Conservation (phyloP, 1,140 invertebrate genomes). For the Hycleus cichorii region DNA sequence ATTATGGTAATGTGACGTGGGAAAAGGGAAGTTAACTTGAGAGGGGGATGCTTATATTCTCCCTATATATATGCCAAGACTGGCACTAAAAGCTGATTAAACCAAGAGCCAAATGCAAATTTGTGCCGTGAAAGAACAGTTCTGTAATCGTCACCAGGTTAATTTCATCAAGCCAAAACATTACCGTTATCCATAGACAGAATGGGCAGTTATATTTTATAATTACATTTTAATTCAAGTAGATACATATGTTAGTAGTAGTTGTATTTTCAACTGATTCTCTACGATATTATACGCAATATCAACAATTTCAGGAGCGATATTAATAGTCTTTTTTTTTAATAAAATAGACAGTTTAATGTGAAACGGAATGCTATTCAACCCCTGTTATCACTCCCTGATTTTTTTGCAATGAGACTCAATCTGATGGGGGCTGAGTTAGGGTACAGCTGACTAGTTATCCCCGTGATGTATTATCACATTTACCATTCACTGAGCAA, state of each 20-base stretch:
- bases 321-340: no score
- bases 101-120: constrained; percentile 21
- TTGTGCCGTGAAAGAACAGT: constrained; percentile 22
- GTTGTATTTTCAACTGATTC: no score
- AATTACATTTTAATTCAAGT: constrained; percentile 25
- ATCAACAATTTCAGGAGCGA: no score
- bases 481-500: constrained; percentile 28
- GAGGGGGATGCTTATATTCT: background rate
- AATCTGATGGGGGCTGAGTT: background rate
- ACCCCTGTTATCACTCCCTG: background rate
- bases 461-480: constrained; percentile 25
- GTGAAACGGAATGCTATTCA: no score
- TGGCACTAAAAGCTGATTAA: constrained; percentile 25
- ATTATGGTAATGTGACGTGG: constrained; percentile 24
- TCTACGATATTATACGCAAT: no score
- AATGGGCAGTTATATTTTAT: constrained; percentile 15
- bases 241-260: constrained; percentile 2
- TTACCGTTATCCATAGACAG: no score
- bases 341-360: no score
- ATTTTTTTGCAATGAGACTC: background rate
- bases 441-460: constrained; percentile 19
- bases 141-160: constrained; percentile 24
- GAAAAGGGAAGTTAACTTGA: constrained; percentile 15
- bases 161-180: constrained; percentile 16
- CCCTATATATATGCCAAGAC: constrained; percentile 17